Percentiles rank a stretch among this genome's conserved stretches.
Conservation (phyloP, 2,797 vertebrate genomes). For the Lophius americanus region DNA sequence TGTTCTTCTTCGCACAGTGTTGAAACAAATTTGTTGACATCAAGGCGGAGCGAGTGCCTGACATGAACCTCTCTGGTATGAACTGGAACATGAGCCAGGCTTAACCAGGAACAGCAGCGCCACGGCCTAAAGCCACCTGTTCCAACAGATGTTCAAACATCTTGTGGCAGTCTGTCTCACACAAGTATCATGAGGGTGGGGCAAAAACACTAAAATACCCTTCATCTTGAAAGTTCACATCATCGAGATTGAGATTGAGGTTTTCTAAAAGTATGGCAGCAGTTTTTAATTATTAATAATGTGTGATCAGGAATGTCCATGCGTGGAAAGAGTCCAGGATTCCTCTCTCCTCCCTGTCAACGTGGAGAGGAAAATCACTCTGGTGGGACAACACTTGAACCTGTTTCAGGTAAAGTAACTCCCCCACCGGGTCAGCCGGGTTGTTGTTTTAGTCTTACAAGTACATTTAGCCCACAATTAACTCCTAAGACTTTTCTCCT, state of each 20-base stretch:
- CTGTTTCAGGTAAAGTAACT: constrained; percentile 87
- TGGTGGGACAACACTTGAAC: constrained; percentile 89
- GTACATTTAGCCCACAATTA: no score
- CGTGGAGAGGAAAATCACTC: constrained; percentile 85
- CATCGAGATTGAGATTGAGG: background rate
- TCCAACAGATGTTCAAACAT: constrained; percentile 8
- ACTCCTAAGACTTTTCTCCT: no score
- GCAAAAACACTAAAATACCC: background rate
- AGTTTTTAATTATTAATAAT: constrained; percentile 10
- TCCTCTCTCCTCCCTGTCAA: constrained; percentile 88
- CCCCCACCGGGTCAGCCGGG: background rate
- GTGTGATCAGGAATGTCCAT: constrained; percentile 86
- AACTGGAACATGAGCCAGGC: constrained; percentile 2
- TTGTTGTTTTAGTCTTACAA: no score
- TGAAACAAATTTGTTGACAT: background rate
- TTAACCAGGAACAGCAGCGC: background rate
- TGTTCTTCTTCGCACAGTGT: background rate
- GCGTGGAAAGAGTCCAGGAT: constrained; percentile 88
- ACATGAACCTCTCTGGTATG: background rate
- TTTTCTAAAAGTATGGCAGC: background rate
- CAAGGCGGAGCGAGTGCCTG: background rate
- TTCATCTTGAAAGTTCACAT: background rate
- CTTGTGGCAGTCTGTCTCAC: background rate
- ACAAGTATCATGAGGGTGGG: background rate
- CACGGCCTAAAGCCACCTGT: background rate